Evolutionary conservation across 2,797 vertebrate species (phyloP), one percentile per base, ranked within the genome.

Genomic region (Cygnus olor): DNA sequence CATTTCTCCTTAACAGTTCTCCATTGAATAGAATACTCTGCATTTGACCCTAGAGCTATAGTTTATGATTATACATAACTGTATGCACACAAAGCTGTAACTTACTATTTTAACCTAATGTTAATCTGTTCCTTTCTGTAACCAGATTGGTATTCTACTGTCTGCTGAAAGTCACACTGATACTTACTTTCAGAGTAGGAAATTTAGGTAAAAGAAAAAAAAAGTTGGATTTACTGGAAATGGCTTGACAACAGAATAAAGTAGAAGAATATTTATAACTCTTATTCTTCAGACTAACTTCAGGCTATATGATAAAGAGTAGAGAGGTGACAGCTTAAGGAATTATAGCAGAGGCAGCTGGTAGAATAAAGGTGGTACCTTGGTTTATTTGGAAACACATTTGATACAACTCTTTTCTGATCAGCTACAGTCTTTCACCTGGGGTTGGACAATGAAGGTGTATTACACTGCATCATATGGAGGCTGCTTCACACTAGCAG

Each of bases 111-210:
- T 80, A 84, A 61, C n/a, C 27, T 54, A 85, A 74, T 38, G 17
- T 73, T 77, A 92, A 5, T 73, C 24, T 56, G 19, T 65, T 93
- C 77, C 85, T 93, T 93, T 80, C 28, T 78, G 22, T 65, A 94
- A 68, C 40, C 58, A 85, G 42, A 92, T 90, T 58, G 57, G 19
- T 70, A 91, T 74, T 86, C 61, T 69, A 61, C 71, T 90, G 87
- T 76, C 83, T 69, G 78, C 86, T 94, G 88, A 79, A 96, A 96
- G 92, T 90, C 72, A 80, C 6, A 51, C 61, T 0, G 9, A 85
- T 49, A 74, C 65, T 72, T 88, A 64, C 85, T 91, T 93, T 85
- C 86, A 88, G 65, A 84, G 57, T 19, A 84, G 47, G 20, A 84
- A 88, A 78, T 32, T 94, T 51, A 47, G n/a, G 68, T 22, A 85